Percentiles rank a stretch among this genome's conserved stretches.
Conservation (phyloP, 1,140 invertebrate genomes). For the Drosophila setifemur region DNA sequence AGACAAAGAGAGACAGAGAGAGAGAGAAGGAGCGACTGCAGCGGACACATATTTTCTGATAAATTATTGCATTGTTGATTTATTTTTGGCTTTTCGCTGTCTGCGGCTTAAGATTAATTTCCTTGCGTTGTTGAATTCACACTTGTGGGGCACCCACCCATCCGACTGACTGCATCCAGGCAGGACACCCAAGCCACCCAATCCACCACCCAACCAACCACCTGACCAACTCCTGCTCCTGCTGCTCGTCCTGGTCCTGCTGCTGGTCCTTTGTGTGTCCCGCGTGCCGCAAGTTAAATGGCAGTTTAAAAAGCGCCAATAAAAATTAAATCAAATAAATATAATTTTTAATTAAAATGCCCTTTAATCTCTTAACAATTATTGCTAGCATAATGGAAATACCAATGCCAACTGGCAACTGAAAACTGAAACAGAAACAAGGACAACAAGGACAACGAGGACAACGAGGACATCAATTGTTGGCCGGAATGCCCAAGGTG, state of each 20-base stretch:
- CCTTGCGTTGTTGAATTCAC: conserved; percentile 79
- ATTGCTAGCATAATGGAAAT: conserved; percentile 56
- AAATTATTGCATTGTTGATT: conserved; percentile 81
- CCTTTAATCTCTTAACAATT: conserved; percentile 79
- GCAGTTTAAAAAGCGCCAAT: conserved; percentile 77
- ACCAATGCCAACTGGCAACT: no score
- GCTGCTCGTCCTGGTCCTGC: background rate
- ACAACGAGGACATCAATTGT: conserved; percentile 1
- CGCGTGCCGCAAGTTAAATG: conserved; percentile 56
- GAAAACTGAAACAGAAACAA: conserved; percentile 12
- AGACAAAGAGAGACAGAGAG: background rate
- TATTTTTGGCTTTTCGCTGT: conserved; percentile 81
- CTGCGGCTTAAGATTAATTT: conserved; percentile 81
- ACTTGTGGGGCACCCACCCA: conserved; percentile 45
- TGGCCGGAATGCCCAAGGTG: background rate
- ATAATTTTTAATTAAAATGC: conserved; percentile 80
- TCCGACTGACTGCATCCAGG: background rate
- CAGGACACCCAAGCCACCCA: background rate
- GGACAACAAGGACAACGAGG: conserved; percentile 11
- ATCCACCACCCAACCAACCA: background rate
- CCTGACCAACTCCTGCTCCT: background rate
- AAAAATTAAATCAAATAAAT: conserved; percentile 81
- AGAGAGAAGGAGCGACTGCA: conserved; percentile 44
- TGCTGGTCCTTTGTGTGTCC: background rate
- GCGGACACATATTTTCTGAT: conserved; percentile 80